Evolutionary conservation across 2,888 invertebrate species (phyloP), one percentile per base, ranked within the genome.

Genomic region (Carpatolechia fugitivella): DNA sequence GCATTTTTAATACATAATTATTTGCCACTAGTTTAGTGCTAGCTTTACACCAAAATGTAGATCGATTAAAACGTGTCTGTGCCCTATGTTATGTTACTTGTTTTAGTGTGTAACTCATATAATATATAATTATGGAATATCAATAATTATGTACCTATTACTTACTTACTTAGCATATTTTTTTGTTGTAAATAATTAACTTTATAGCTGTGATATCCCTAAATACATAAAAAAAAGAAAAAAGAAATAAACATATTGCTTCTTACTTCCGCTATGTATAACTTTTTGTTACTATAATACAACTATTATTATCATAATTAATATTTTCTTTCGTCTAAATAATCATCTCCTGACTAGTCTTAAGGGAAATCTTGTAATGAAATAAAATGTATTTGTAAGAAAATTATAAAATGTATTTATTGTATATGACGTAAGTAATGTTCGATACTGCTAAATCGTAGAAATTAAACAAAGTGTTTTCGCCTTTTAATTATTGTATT

Each of bases 1-100:
- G 20, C 24, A 47, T 41, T 49, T 38, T 35, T 24, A 41, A 24
- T n/a, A n/a, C 29, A 44, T 63, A 65, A 67, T 61, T 49, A 63
- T 73, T 79, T 88, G 87, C 88, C 88, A 88, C 81, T 88, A 88
- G 85, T 66, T 78, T 70, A 78, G 75, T 69, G 64, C 77, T 88
- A 89, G 89, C 89, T 86, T 83, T 87, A 87, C 85, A 87, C 89
- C 89, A 89, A 89, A 89, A 85, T 82, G 69, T 83, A 82, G 84
- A 73, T 72, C 64, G 70, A 74, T 73, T 75, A 76, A 24, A 24
- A 69, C 61, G 61, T 53, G 11, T 58, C 68, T 67, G 76, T 80
- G 75, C 75, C 78, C 77, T 77, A 73, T 71, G 68, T 20, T 18
- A 20, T 18, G 18, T n/a, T 18, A 20, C 4, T 10, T 41, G 10